Evolutionary conservation across 2,888 invertebrate genomes (phyloP).

Genomic region (Resseliella maxima): DNA sequence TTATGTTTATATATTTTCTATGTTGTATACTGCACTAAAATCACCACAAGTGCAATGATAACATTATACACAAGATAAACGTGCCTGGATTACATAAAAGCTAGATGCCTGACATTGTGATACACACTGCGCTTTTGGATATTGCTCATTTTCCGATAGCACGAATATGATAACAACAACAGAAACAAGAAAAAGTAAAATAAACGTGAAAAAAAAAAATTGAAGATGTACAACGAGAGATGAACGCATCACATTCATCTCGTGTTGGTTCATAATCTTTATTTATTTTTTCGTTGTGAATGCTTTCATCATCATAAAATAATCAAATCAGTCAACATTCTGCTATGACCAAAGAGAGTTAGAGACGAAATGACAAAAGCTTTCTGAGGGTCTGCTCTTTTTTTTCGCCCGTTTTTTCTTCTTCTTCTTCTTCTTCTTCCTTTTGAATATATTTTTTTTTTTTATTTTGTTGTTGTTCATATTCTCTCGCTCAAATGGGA

Average conservation of each 20-base stretch:
- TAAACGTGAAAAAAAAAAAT: neutral
- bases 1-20: neutral
- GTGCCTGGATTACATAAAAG: constrained; percentile 13
- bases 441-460: no score
- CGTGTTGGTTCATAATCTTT: neutral
- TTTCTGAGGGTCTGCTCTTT: neutral
- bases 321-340: constrained; percentile 1
- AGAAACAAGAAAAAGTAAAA: neutral
- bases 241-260: neutral
- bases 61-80: neutral
- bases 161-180: no score
- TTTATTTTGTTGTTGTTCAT: neutral
- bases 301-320: constrained; percentile 15
- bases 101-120: neutral
- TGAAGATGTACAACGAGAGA: no score
- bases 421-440: neutral
- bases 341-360: neutral
- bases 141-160: neutral
- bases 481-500: neutral
- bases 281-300: neutral
- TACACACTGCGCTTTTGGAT: neutral
- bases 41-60: neutral
- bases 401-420: no score
- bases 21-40: neutral
- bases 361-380: neutral